A percentile compares a stretch with the other conserved stretches of the same genome.
phyloP scores from a whole-genome alignment of 1,140 invertebrate species.

The Lanistes nyassanus region DNA sequence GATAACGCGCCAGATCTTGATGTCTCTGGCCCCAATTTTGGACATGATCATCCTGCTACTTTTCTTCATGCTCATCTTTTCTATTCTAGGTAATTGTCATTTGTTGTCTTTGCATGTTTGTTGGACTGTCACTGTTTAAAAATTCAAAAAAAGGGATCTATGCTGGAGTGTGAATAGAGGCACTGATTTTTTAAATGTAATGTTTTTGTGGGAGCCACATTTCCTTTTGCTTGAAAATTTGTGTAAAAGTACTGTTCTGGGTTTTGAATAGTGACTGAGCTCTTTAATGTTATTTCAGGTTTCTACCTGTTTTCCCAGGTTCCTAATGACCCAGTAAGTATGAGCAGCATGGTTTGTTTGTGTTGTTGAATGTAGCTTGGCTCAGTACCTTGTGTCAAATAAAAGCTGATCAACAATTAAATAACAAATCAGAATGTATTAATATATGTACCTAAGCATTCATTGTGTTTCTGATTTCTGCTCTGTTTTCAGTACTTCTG shows the following conservation, averaged over 20 bases:
- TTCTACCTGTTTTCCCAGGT: slow-evolving; percentile 82
- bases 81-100: slow-evolving; percentile 71
- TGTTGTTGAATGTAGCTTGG: too few species aligned
- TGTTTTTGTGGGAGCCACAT: not conserved
- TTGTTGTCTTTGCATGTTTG: slow-evolving; percentile 11
- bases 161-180: not conserved
- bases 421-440: not conserved
- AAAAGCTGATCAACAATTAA: too few species aligned
- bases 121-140: slow-evolving; percentile 27
- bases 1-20: slow-evolving; percentile 73
- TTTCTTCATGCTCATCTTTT: slow-evolving; percentile 88
- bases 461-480: not conserved
- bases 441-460: not conserved
- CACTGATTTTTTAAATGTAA: not conserved
- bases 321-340: slow-evolving; percentile 74
- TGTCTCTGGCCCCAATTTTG: slow-evolving; percentile 87
- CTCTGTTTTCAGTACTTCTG: slow-evolving; percentile 74
- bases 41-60: slow-evolving; percentile 87
- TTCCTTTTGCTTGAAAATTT: too few species aligned
- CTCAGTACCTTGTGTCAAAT: too few species aligned
- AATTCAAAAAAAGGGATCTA: slow-evolving; percentile 4
- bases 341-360: slow-evolving; percentile 3
- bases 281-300: slow-evolving; percentile 66
- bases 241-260: too few species aligned
- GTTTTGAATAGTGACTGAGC: not conserved